Conservation (phyloP, 2,113 vertebrate species). For the Sterrhoptilus dennistouni region DNA sequence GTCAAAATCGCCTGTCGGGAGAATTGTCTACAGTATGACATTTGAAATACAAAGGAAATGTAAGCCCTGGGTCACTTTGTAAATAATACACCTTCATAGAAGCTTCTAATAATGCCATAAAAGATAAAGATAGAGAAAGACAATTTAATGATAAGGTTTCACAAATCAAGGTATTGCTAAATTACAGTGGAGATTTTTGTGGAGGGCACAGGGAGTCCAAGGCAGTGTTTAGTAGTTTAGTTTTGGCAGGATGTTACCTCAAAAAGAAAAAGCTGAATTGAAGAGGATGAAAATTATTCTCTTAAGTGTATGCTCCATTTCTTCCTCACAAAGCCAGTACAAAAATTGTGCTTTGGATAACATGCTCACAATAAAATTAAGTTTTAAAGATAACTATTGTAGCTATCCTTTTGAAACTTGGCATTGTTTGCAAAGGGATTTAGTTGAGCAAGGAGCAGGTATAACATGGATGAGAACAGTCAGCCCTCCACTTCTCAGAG, state of each 20-base stretch:
- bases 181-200: not conserved
- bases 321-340: not conserved
- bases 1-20: not conserved
- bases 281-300: not conserved
- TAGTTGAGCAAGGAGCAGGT: not conserved
- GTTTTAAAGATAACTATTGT: not conserved
- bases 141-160: constrained; percentile 15
- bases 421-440: not conserved
- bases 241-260: not conserved
- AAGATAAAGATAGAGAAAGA: not conserved
- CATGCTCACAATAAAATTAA: not conserved
- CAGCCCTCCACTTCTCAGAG: not conserved
- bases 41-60: not conserved
- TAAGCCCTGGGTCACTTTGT: not conserved
- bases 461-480: not conserved
- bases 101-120: not conserved
- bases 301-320: not conserved
- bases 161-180: not conserved
- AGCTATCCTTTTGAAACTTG: not conserved
- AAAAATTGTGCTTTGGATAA: not conserved
- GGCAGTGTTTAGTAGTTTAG: not conserved
- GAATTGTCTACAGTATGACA: not conserved
- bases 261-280: not conserved
- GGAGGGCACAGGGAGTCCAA: not conserved
- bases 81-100: not conserved